phyloP scores from a whole-genome alignment of 2,113 vertebrate genomes.

The Colistium nudipinnis region DNA sequence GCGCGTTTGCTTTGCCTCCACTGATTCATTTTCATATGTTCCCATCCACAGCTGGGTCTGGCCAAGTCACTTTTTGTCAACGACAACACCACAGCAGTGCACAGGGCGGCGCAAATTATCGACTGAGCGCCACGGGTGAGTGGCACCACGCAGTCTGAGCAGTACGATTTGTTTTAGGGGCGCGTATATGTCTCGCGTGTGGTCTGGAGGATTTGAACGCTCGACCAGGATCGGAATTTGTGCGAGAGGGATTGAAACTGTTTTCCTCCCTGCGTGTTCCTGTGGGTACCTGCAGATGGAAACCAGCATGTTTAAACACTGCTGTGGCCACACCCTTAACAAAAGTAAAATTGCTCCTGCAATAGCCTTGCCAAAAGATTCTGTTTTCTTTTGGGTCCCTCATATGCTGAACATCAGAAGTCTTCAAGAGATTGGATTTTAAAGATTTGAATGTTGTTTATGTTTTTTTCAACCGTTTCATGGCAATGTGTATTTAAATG shows the following conservation, averaged over 20 bases:
- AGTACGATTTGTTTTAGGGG: slow-evolving; percentile 18
- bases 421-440: no score
- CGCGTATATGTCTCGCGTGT: not conserved
- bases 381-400: no score
- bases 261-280: slow-evolving; percentile 3
- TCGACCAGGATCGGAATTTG: not conserved
- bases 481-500: no score
- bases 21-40: slow-evolving; percentile 9
- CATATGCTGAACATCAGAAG: no score
- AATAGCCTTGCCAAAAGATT: slow-evolving; percentile 21
- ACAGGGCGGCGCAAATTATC: slow-evolving; percentile 34
- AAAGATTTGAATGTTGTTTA: no score
- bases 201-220: not conserved
- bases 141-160: not conserved
- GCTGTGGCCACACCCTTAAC: slow-evolving; percentile 51
- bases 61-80: slow-evolving; percentile 80
- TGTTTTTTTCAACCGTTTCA: no score
- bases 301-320: slow-evolving; percentile 57
- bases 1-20: not conserved
- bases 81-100: slow-evolving; percentile 32
- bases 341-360: slow-evolving; percentile 18
- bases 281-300: slow-evolving; percentile 55
- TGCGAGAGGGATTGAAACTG: not conserved
- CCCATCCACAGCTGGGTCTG: slow-evolving; percentile 84
- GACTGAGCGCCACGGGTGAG: slow-evolving; percentile 18